Evolutionary conservation across 1,140 invertebrate genomes (phyloP), one percentile per base, ranked within the genome.

Genomic region (Papilio xuthus): DNA sequence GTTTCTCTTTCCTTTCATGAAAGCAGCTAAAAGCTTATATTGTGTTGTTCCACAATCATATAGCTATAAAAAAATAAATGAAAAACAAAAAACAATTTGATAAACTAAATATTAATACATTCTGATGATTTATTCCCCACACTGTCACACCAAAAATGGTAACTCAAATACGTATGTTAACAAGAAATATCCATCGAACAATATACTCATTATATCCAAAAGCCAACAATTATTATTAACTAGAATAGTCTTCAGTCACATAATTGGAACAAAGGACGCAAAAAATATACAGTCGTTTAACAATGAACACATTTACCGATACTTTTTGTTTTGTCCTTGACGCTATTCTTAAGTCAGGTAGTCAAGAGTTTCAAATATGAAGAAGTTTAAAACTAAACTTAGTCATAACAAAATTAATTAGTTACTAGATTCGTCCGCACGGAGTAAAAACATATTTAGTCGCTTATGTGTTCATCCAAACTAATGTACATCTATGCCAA

Each of bases 211-310:
- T 73, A 73, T 71, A 71, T 47, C 71, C 37, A 73, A 47, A 73
- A 73, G 71, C 23, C 72, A 74, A 50, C 47, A 13, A 44, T 76
- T 76, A 41, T 76, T 75, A 53, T 23, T 42, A 63, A 63, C 53
- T 63, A 76, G 53, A 37, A 37, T 74, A 26, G 13, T 37, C 32
- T 26, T 76, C 53, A 50, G 70, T 74, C 76, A 70, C 72, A 80
- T 79, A 82, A 84, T 84, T 85, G 86, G 82, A 88, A 90, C 88
- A 89, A 90, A 89, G 82, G 81, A 84, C 79, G 80, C 89, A 89
- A 89, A 86, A 89, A 89, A 88, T 85, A 86, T 86, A 82, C 80
- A 82, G 79, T 82, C 83, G 81, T 37, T 78, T 69, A 83, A 90
- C 87, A 90, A 90, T 88, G 84, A 84, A 15, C 28, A 78, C 77